Percentiles rank a stretch among this genome's conserved stretches.
phyloP scores from a whole-genome alignment of 2,888 invertebrate species.

The Lithophane leautieri region DNA sequence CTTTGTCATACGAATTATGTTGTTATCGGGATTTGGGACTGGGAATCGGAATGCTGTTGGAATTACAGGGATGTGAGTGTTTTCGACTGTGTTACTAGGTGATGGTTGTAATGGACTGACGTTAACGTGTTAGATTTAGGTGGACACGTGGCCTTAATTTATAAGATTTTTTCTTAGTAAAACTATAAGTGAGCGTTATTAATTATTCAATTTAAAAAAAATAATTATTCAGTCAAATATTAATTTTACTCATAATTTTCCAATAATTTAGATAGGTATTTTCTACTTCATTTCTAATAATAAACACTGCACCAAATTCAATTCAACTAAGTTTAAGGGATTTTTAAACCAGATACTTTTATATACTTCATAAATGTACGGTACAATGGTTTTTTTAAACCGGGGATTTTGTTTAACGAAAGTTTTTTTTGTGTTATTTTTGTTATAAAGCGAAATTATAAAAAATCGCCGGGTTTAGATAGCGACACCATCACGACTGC shows the following conservation, averaged over 20 bases:
- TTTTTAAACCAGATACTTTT: not conserved
- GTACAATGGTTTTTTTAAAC: too few species aligned
- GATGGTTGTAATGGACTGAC: not conserved
- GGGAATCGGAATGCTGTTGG: not conserved
- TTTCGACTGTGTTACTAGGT: not conserved
- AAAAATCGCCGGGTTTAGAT: too few species aligned
- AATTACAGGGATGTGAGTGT: not conserved
- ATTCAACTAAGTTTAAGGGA: not conserved
- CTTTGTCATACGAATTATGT: conserved; percentile 44
- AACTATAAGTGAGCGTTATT: not conserved
- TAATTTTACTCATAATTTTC: not conserved
- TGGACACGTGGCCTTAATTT: not conserved
- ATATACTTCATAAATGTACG: not conserved
- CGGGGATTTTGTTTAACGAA: too few species aligned
- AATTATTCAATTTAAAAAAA: too few species aligned
- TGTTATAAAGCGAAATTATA: too few species aligned
- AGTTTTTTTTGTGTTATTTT: too few species aligned
- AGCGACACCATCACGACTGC: too few species aligned
- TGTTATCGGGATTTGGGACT: conserved; percentile 19
- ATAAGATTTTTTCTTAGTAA: not conserved
- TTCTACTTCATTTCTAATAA: not conserved
- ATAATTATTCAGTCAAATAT: not conserved
- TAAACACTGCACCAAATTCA: too few species aligned
- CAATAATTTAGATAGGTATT: not conserved
- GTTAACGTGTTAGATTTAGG: not conserved